A percentile compares a stretch with the other conserved stretches of the same genome.
These are phyloP conservation scores for Allophyes oxyacanthae DNA, from an alignment of 2,888 invertebrate species.

Conservation along the genomic window DNA sequence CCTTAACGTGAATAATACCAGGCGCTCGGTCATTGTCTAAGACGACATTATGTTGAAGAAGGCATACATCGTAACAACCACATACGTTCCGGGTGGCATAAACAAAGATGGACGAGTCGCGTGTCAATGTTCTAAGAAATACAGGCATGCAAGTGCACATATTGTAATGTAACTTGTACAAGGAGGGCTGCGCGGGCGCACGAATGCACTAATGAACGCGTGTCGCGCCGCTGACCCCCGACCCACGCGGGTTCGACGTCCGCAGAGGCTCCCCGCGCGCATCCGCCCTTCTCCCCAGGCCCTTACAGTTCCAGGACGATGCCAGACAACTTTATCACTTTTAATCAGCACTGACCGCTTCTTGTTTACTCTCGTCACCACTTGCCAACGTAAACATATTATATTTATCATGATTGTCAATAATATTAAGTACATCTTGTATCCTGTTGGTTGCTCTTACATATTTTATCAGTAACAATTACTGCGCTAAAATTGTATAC, in stretches of 20 bases:
- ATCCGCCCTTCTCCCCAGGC: slow-evolving; percentile 49
- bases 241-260: slow-evolving; percentile 87
- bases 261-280: slow-evolving; percentile 65
- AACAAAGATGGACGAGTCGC: slow-evolving; percentile 19
- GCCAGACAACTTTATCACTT: slow-evolving; percentile 75
- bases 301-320: slow-evolving; percentile 67
- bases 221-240: slow-evolving; percentile 87
- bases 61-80: slow-evolving; percentile 1
- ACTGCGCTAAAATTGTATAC: too few relatives aligned
- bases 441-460: slow-evolving; percentile 52
- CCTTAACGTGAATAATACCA: slow-evolving; percentile 57
- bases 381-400: slow-evolving; percentile 1
- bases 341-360: slow-evolving; percentile 66
- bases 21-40: slow-evolving; percentile 56
- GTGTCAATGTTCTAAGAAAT: slow-evolving; percentile 30
- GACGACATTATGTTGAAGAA: slow-evolving; percentile 14
- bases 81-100: slow-evolving; percentile 23
- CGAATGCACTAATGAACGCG: slow-evolving; percentile 82
- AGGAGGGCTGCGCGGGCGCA: slow-evolving; percentile 70
- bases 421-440: slow-evolving; percentile 47
- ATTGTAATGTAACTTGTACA: slow-evolving; percentile 39
- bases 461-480: slow-evolving; percentile 19
- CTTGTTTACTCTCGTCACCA: slow-evolving; percentile 64
- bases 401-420: slow-evolving; percentile 50
- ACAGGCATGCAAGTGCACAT: slow-evolving; percentile 43